Evolutionary conservation across 2,797 vertebrate species (phyloP), one percentile per base, ranked within the genome.

Genomic region (Cynopterus sphinx): DNA sequence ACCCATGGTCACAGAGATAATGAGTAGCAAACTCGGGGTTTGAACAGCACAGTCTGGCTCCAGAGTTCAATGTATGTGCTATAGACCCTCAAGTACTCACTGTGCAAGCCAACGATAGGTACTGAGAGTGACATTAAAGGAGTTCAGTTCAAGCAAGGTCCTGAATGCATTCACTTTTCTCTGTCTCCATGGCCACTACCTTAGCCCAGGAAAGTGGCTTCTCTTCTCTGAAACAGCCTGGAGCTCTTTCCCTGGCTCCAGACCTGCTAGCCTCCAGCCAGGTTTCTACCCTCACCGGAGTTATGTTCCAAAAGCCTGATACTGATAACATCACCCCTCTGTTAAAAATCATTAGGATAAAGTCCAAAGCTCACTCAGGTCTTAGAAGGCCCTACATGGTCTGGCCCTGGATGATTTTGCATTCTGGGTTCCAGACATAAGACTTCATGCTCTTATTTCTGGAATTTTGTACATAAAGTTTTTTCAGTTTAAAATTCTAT

Each of bases 401-500:
- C 82, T 49, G 5, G 22, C n/a, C 22, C 9, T 6, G 8, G 22
- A 24, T 46, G 31, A 9, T 59, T 91, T 91, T 88, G 22, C 33
- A 65, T 74, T 82, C 68, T 51, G 51, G 24, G 10, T 88, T 83
- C 53, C 31, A 67, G n/a, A 68, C 24, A 31, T 22, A 41, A 85
- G 10, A 26, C 11, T 79, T 46, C 10, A 3, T 68, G 7, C 15
- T 79, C 24, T 77, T 24, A 31, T 75, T 33, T 63, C 51, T 13
- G 24, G 6, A 8, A 65, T 84, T 84, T 59, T 24, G 19, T 70
- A 61, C 39, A 21, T 22, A 13, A 67, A 73, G 13, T 15, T 46
- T 21, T 63, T 91, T 63, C 9, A 1, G 0, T 68, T 61, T 39
- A 79, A 82, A 82, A 57, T 65, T 3, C 21, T 93, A 11, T 70